These are phyloP conservation scores for Bemisia tabaci DNA, from an alignment of 1,140 invertebrate species.

Conservation along the genomic window DNA sequence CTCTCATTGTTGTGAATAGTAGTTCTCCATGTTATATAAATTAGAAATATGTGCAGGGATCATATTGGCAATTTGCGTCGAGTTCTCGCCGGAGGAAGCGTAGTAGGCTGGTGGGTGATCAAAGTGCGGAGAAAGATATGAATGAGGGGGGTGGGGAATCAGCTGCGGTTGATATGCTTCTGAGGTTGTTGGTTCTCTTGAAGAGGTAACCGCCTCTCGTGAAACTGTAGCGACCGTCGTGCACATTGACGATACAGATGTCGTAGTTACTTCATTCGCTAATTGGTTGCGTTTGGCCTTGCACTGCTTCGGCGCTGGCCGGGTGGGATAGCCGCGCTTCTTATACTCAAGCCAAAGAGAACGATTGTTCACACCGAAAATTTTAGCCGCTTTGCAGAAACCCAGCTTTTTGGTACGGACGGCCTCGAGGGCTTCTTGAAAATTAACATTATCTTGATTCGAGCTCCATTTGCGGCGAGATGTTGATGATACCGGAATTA, in stretches of 20 bases:
- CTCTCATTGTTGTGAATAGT: slow-evolving; percentile 7
- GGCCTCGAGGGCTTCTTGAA: slow-evolving; percentile 49
- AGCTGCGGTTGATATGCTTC: background rate
- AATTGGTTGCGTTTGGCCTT: slow-evolving; percentile 3
- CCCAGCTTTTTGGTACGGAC: slow-evolving; percentile 67
- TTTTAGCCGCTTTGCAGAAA: slow-evolving; percentile 65
- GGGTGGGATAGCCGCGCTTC: slow-evolving; percentile 60
- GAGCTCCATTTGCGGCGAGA: background rate
- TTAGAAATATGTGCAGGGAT: background rate
- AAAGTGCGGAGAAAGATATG: background rate
- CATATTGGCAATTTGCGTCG: background rate
- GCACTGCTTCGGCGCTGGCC: slow-evolving; percentile 30
- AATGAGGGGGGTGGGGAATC: background rate
- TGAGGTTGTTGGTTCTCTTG: background rate
- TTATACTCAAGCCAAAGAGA: slow-evolving; percentile 73
- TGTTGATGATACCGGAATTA: background rate
- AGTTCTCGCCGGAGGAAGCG: background rate
- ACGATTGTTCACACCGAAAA: slow-evolving; percentile 68
- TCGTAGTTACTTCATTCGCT: slow-evolving; percentile 4
- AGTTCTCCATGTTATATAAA: background rate
- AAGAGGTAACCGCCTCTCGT: background rate
- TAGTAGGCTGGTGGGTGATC: background rate
- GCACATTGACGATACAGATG: slow-evolving; percentile 4
- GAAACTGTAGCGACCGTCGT: background rate
- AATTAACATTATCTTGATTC: slow-evolving; percentile 13